Evolutionary conservation across 2,888 invertebrate species (phyloP), one percentile per base, ranked within the genome.

Genomic region (Drosophila mimetica): DNA sequence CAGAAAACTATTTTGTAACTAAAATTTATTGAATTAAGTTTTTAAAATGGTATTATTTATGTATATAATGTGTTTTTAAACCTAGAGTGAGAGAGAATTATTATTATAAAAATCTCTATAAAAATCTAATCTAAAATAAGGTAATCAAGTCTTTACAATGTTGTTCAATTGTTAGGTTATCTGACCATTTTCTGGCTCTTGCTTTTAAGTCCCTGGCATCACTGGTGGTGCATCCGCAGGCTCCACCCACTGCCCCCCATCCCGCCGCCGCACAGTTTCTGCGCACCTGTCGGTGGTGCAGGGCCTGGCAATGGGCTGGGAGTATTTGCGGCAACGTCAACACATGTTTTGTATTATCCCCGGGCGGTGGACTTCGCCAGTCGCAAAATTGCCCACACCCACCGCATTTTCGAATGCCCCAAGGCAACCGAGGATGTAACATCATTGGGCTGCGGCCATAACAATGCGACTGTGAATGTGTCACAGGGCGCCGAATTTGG

Each of bases 341-440:
- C 84, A 84, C 76, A 79, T 84, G 84, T 84, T 86, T 79, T 61
- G 65, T 60, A 63, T 64, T 76, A 79, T 71, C 57, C 71, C 71
- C 60, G 50, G 69, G 60, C 64, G 47, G 59, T 41, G 66, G 55
- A 52, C 52, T 61, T 32, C 39, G 59, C 50, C 50, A 30, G 50
- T 50, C 36, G 54, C 57, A 52, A 46, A 28, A 34, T 39, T 30
- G 44, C 60, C 57, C 59, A 34, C 61, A 41, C 34, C 34, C 46
- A 30, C 0, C 1, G n/a, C 13, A 18, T 30, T 46, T 18, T 30
- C 11, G 28, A 16, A 34, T 44, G 51, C 36, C 54, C 59, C 16
- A 46, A 46, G 60, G 60, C 50, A n/a, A 37, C 59, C 48, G 41
- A 60, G 60, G 48, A 50, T 60, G 46, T 61, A 57, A 63, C 61